Evolutionary conservation across 2,888 invertebrate species (phyloP).

Genomic region (Catotricha subobsoleta): DNA sequence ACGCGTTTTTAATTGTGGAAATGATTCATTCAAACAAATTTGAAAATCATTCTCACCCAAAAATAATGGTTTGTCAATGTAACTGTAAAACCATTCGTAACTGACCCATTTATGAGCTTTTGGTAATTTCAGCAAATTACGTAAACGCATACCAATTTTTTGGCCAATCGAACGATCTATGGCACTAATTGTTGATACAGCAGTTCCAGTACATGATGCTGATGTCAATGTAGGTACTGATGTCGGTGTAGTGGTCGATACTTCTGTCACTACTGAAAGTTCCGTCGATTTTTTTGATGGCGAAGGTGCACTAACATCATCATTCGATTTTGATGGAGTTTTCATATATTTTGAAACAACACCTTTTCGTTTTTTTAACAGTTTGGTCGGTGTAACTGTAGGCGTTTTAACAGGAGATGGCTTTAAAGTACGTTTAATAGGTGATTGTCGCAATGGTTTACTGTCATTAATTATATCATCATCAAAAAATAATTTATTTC

Average conservation of each 20-base stretch:
- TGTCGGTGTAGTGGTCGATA: conserved; percentile 7
- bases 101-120: conserved; percentile 99
- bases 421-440: conserved; percentile 23
- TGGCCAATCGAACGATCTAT: conserved; percentile 77
- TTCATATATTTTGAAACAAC: conserved; percentile 27
- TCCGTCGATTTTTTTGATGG: not conserved
- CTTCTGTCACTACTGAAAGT: conserved; percentile 10
- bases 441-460: conserved; percentile 46
- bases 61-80: conserved; percentile 88
- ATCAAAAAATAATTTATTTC: conserved; percentile 75
- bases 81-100: conserved; percentile 99
- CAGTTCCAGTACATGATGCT: conserved; percentile 6
- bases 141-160: conserved; percentile 67
- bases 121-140: conserved; percentile 88
- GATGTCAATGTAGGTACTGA: conserved; percentile 6
- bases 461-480: conserved; percentile 65
- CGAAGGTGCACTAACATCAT: too few species aligned
- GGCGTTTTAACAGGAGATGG: conserved; percentile 36
- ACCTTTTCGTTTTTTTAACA: conserved; percentile 30
- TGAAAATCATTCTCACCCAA: conserved; percentile 93
- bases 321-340: conserved; percentile 1
- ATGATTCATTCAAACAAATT: conserved; percentile 80
- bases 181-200: conserved; percentile 24
- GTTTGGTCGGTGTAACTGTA: conserved; percentile 21
- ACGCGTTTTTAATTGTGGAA: conserved; percentile 75